These are phyloP conservation scores for Kryphioiulus occultus DNA, from an alignment of 2,888 invertebrate genomes.

Conservation along the genomic window DNA sequence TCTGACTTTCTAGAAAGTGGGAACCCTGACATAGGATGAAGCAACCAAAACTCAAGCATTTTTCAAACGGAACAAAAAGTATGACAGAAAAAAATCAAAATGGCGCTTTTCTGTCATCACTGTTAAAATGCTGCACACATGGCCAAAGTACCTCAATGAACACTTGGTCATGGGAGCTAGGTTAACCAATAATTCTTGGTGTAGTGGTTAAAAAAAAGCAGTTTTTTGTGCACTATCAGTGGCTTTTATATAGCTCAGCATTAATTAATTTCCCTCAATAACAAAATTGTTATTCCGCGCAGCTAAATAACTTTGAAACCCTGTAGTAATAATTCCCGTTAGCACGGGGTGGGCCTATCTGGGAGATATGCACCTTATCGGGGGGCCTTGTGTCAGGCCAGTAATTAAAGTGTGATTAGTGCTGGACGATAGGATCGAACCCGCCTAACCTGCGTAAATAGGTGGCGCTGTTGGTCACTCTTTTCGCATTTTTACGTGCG, in stretches of 20 bases:
- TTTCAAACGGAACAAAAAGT: too few relatives aligned
- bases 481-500: neutral
- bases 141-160: neutral
- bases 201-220: neutral
- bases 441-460: neutral
- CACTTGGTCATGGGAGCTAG: neutral
- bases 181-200: neutral
- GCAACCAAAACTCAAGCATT: too few relatives aligned
- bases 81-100: too few relatives aligned
- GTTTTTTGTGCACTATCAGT: neutral
- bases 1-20: too few relatives aligned
- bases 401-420: neutral
- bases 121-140: neutral
- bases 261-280: conserved; percentile 35
- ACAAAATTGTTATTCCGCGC: neutral
- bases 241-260: neutral
- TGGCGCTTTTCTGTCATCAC: too few relatives aligned
- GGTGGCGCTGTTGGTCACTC: neutral
- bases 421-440: neutral
- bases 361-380: neutral
- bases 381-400: neutral
- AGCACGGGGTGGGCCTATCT: neutral
- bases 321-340: neutral
- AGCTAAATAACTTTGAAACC: neutral
- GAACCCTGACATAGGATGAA: too few relatives aligned